These are phyloP conservation scores for Trachops cirrhosus DNA, from an alignment of 2,797 vertebrate species.

Conservation along the genomic window DNA sequence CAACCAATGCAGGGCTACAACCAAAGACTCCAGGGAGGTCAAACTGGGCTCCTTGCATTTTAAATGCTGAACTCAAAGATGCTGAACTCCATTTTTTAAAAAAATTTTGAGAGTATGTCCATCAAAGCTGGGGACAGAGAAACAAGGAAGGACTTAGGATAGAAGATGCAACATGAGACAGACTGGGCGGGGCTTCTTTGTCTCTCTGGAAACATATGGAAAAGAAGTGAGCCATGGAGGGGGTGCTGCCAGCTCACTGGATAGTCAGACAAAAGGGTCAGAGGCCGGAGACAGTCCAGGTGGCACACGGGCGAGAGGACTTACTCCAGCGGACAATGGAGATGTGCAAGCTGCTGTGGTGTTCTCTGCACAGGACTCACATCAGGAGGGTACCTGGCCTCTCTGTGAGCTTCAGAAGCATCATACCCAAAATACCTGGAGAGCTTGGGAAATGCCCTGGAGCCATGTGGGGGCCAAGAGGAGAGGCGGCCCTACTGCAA, in stretches of 20 bases:
- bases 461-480: not conserved
- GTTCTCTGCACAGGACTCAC: not conserved
- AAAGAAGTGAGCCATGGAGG: too few species aligned
- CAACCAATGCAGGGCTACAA: not conserved
- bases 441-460: not conserved
- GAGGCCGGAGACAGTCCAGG: not conserved
- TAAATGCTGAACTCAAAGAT: not conserved
- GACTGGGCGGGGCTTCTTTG: too few species aligned
- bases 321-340: not conserved
- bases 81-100: not conserved
- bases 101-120: too few species aligned
- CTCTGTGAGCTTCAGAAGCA: not conserved
- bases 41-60: not conserved
- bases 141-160: too few species aligned
- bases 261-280: not conserved
- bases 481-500: not conserved
- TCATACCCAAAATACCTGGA: not conserved
- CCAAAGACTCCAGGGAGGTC: not conserved
- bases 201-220: too few species aligned
- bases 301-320: not conserved
- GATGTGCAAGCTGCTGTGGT: not conserved
- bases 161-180: too few species aligned
- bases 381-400: not conserved
- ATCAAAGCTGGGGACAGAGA: too few species aligned
- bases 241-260: too few species aligned